These are phyloP conservation scores for Agonopterix heracliana DNA, from an alignment of 2,888 invertebrate genomes.

Conservation along the genomic window DNA sequence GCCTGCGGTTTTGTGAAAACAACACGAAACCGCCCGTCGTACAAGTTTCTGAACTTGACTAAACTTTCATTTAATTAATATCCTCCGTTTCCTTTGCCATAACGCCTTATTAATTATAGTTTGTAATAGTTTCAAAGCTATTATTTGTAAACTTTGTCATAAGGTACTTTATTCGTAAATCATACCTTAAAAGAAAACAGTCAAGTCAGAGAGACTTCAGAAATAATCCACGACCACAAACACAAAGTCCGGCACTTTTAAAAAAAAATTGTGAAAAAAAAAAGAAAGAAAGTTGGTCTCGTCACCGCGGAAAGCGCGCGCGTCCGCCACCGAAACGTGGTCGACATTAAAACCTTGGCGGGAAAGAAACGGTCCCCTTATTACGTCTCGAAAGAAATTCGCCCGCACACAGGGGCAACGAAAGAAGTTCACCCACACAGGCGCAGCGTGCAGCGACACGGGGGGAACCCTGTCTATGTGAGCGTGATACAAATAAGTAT, in stretches of 20 bases:
- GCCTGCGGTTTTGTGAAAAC: slow-evolving; percentile 67
- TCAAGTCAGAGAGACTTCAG: not conserved
- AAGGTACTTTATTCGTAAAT: not conserved
- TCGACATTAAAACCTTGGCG: slow-evolving; percentile 76
- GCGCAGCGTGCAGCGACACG: slow-evolving; percentile 43
- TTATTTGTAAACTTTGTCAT: not conserved
- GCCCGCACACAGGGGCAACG: slow-evolving; percentile 63
- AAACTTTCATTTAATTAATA: slow-evolving; percentile 59
- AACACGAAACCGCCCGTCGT: slow-evolving; percentile 43
- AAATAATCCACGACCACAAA: slow-evolving; percentile 11
- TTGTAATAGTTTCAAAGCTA: not conserved
- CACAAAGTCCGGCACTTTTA: slow-evolving; percentile 18
- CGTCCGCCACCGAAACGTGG: slow-evolving; percentile 74
- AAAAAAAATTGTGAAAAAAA: slow-evolving; percentile 21
- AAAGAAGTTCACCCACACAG: slow-evolving; percentile 71
- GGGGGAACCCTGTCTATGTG: slow-evolving; percentile 48
- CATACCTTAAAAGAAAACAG: slow-evolving; percentile 10
- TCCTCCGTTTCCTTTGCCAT: slow-evolving; percentile 14
- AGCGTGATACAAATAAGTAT: slow-evolving; percentile 70
- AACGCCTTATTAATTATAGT: slow-evolving; percentile 2
- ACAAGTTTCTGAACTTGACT: slow-evolving; percentile 49
- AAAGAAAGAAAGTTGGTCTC: slow-evolving; percentile 49
- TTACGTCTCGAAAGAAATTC: slow-evolving; percentile 76
- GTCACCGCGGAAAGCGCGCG: slow-evolving; percentile 70
- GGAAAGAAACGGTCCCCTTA: slow-evolving; percentile 76